Base-by-base conservation (phyloP, 1,140 invertebrate species). In the Nilaparvata lugens region DNA sequence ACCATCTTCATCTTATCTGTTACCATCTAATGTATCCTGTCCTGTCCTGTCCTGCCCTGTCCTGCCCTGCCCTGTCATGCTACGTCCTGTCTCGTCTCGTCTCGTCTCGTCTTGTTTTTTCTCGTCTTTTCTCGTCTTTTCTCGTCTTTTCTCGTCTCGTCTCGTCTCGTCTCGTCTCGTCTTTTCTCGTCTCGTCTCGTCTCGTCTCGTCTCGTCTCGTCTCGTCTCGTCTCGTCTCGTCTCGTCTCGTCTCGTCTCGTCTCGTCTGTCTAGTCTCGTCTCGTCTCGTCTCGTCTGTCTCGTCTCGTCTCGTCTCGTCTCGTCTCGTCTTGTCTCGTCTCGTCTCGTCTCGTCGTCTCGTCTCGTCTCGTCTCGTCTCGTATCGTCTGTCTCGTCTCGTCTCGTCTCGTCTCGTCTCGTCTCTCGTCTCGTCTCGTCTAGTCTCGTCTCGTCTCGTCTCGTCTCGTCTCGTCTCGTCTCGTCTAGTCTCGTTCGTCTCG, bases 151-250 rank as follows among this genome's bases (percentile, higher is more conserved):
- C n/a, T n/a, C 53, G 53, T 55, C 13, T 55, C 53, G 53, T 55
- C 53, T 24, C 24, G n/a, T n/a, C n/a, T n/a, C 53, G 53, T 55
- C 53, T 24, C 53, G 24, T 55, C 53, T 38, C 54, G 25, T 56
- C 54, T 56, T 38, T 13, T 56, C 54, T 18, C 54, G 25, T 56
- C 54, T 18, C 54, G 24, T 56, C 54, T 28, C 54, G 25, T 56
- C 54, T 18, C 54, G 25, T 56, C 54, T 56, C 54, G 54, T 56
- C 54, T 38, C 54, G 54, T 56, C 54, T 43, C 54, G 54, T 56
- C 54, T 38, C 54, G 54, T 56, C 54, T 38, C 54, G 25, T 56
- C 54, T 18, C 54, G 54, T 56, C 54, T 5, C 54, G 25, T 56
- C 54, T 56, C 54, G 5, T 56, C 54, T n/a, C 31, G 24, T 56